Percentiles rank a stretch among this genome's conserved stretches.
phyloP scores from a whole-genome alignment of 1,140 invertebrate species.

The Calliopsis andreniformis region DNA sequence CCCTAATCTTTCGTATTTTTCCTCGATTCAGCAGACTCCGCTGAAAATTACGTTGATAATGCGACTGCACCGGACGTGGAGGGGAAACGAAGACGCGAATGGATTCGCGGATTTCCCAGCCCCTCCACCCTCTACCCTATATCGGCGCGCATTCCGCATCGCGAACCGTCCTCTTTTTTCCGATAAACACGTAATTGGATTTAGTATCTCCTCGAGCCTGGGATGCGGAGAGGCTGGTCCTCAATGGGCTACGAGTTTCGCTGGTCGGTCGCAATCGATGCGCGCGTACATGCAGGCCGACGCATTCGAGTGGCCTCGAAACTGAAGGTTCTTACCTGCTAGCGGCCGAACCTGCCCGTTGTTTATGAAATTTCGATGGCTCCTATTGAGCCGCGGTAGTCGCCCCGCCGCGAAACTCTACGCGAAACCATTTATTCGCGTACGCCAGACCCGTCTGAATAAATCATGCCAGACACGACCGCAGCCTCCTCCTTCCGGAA shows the following conservation, averaged over 20 bases:
- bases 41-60: conserved; percentile 44
- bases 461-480: conserved; percentile 54
- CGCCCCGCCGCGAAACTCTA: not conserved
- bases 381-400: conserved; percentile 5
- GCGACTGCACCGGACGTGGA: not conserved
- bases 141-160: not conserved
- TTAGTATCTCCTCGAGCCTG: conserved; percentile 40
- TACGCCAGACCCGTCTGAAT: conserved; percentile 49
- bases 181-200: conserved; percentile 61
- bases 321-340: conserved; percentile 25
- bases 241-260: conserved; percentile 39
- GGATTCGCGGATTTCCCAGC: conserved; percentile 20
- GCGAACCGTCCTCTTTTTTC: conserved; percentile 1
- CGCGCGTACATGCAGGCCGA: conserved; percentile 17
- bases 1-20: conserved; percentile 3
- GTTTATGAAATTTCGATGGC: conserved; percentile 59
- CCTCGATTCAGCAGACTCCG: conserved; percentile 19
- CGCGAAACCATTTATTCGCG: conserved; percentile 56
- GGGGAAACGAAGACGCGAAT: conserved; percentile 8
- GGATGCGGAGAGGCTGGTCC: conserved; percentile 17
- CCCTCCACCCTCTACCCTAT: not conserved
- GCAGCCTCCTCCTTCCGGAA: not conserved
- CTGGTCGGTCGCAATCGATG: conserved; percentile 8
- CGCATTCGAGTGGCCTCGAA: conserved; percentile 6
- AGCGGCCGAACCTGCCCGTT: conserved; percentile 14